Base-by-base conservation (phyloP, 2,888 invertebrate species). In the Eristalinus aeneus region DNA sequence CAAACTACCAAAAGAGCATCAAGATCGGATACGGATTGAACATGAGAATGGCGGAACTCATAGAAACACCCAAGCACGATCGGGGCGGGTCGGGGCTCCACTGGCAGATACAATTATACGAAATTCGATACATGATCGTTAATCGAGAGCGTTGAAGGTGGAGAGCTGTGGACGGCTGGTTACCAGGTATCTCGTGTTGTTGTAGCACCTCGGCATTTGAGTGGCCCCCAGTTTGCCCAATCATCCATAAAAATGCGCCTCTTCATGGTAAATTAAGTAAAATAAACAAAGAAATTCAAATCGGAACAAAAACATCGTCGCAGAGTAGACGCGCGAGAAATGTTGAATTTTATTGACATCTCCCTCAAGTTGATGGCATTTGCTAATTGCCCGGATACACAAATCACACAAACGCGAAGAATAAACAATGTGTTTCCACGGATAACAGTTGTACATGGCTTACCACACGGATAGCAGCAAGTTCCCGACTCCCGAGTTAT, bases 121-220 rank as follows among this genome's bases (percentile, higher is more conserved):
- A 65, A 65, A 71, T 71, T 69, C 34, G 61, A 76, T 76, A 76
- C 63, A 76, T 63, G 68, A 63, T 56, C 71, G 61, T 61, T 61
- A 60, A 71, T 68, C 36, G 68, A 16, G 53, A 46, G 22, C 1
- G 20, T 53, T 22, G 60, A 10, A 11, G 46, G 46, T 16, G 46
- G 46, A 16, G 46, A 9, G 8, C 8, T 4, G 34, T 34, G 27
- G 27, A 27, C 34, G 34, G n/a, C 8, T 46, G 46, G 46, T 46
- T 46, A 6, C 39, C 67, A 54, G 68, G 36, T 61, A 68, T 68
- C 60, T 32, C 60, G 61, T 56, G 27, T 27, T 67, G 58, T 64
- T 74, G 58, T 60, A 53, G 31, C 32, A 23, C 12, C 4, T 56
- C 9, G 56, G 8, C 11, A 12, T n/a, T 32, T 36, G 16, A 74